Evolutionary conservation across 2,113 vertebrate genomes (phyloP).

Genomic region (Catharus bicknelli): DNA sequence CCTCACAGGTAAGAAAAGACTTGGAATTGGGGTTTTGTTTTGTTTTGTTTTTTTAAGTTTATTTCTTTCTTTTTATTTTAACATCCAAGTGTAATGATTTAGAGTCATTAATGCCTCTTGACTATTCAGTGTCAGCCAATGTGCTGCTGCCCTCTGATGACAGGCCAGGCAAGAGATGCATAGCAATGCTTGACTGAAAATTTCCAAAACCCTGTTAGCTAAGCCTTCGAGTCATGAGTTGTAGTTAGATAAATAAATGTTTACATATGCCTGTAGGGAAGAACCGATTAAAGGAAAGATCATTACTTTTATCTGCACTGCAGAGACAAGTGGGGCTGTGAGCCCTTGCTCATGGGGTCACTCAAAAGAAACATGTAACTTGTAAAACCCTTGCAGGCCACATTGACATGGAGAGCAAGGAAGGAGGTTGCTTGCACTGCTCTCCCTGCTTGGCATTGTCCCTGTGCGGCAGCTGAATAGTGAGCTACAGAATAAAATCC

Average conservation of each 20-base stretch:
- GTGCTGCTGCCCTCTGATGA: not conserved
- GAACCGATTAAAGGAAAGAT: not conserved
- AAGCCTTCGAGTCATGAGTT: not conserved
- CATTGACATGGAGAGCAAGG: accelerated
- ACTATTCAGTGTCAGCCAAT: not conserved
- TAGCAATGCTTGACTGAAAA: not conserved
- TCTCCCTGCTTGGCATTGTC: not conserved
- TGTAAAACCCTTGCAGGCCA: not conserved
- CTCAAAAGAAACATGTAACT: not conserved
- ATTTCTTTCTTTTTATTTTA: not conserved
- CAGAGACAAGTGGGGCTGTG: not conserved
- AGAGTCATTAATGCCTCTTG: not conserved
- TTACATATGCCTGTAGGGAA: not conserved
- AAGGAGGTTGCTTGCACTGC: not conserved
- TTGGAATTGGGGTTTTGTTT: not conserved
- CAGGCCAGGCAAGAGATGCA: accelerated
- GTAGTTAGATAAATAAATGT: not conserved
- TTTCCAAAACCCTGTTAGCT: not conserved
- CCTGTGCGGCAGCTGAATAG: not conserved
- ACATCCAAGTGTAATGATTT: not conserved
- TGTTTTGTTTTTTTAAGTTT: not conserved
- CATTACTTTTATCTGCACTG: not conserved
- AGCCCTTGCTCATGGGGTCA: not conserved
- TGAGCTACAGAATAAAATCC: not conserved
- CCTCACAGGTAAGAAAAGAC: not conserved